Evolutionary conservation across 2,888 invertebrate genomes (phyloP).

Genomic region (Apoderus coryli): DNA sequence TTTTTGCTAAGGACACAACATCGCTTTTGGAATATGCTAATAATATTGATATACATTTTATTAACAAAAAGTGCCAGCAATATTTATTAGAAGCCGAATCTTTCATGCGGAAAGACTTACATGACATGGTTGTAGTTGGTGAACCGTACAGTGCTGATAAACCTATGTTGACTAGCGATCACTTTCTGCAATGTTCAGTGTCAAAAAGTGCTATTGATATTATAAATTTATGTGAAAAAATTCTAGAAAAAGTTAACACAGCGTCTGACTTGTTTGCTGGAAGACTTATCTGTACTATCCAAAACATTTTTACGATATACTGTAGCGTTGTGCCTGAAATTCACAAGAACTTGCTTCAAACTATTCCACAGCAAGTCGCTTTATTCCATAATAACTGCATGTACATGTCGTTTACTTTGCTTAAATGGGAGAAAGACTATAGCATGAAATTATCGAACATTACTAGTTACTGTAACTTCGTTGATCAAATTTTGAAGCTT

Average conservation of each 20-base stretch:
- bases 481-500: constrained; percentile 51
- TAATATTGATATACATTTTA: constrained; percentile 61
- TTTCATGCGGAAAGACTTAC: constrained; percentile 70
- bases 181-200: constrained; percentile 42
- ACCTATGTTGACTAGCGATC: constrained; percentile 28
- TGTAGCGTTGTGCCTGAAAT: constrained; percentile 61
- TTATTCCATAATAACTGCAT: constrained; percentile 85
- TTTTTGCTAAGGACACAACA: constrained; percentile 40
- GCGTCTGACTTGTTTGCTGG: constrained; percentile 47
- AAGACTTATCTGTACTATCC: constrained; percentile 52
- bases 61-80: constrained; percentile 59
- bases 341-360: constrained; percentile 65
- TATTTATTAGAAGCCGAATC: constrained; percentile 51
- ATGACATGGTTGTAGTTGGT: constrained; percentile 47
- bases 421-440: constrained; percentile 53
- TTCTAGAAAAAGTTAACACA: constrained; percentile 49
- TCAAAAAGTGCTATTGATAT: constrained; percentile 50
- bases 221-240: constrained; percentile 44
- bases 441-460: constrained; percentile 42
- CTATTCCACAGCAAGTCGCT: constrained; percentile 78
- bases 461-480: constrained; percentile 43
- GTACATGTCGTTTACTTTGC: constrained; percentile 64
- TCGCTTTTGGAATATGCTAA: constrained; percentile 54
- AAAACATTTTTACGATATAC: constrained; percentile 64
- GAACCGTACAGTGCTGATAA: constrained; percentile 33